phyloP scores from a whole-genome alignment of 2,113 vertebrate species.

The Noturus placidus region DNA sequence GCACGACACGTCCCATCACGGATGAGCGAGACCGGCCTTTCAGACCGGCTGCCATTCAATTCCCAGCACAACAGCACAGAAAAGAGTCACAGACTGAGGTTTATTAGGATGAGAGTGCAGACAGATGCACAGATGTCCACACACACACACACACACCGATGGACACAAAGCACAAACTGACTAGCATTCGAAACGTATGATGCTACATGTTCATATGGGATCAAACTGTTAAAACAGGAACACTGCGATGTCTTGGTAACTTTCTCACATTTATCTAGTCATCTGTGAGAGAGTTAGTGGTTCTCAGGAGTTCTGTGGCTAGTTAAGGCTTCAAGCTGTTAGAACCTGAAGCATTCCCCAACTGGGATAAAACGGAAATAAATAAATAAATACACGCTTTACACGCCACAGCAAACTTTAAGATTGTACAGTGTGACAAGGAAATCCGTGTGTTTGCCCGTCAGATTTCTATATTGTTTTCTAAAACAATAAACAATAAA shows the following conservation, averaged over 20 bases:
- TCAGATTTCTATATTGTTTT: background rate
- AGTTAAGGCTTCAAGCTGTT: background rate
- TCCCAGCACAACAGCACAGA: constrained; percentile 42
- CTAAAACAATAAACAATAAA: too few species aligned
- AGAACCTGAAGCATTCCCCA: too few species aligned
- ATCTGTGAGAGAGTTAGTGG: background rate
- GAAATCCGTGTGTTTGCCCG: background rate
- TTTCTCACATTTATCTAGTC: background rate
- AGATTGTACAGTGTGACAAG: background rate
- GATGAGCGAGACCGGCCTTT: constrained; percentile 44
- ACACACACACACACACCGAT: background rate
- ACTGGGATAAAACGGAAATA: background rate
- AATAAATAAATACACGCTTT: background rate
- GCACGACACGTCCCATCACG: constrained; percentile 27
- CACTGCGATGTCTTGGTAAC: background rate
- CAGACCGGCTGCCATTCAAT: constrained; percentile 46
- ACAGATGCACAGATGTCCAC: background rate
- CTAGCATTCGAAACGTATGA: background rate
- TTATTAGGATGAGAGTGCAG: constrained; percentile 23
- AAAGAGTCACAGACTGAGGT: constrained; percentile 16
- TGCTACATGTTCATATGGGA: background rate
- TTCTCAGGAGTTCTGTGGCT: background rate
- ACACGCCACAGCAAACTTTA: background rate
- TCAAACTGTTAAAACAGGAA: background rate
- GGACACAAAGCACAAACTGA: background rate